These are phyloP conservation scores for Taenaris catops DNA, from an alignment of 2,888 invertebrate genomes.

Conservation along the genomic window DNA sequence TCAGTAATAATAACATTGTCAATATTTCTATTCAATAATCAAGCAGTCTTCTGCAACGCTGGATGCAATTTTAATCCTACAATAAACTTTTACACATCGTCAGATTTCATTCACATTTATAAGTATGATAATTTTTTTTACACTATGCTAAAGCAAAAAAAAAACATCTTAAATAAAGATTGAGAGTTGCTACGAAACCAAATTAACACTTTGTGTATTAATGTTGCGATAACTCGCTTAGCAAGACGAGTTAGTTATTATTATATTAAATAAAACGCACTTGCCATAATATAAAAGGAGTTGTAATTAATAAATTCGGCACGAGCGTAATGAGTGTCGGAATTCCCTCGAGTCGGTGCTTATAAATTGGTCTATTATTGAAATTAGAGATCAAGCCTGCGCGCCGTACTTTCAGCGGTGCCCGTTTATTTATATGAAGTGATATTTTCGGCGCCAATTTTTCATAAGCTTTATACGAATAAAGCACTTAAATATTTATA, in stretches of 20 bases:
- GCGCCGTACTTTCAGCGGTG: neutral
- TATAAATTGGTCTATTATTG: conserved; percentile 22
- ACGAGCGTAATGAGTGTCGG: conserved; percentile 1
- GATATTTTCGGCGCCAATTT: neutral
- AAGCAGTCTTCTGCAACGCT: no score
- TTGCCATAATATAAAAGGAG: conserved; percentile 2
- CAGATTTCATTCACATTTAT: neutral
- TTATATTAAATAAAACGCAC: conserved; percentile 1
- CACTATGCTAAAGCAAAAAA: neutral
- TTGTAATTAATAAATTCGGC: conserved; percentile 8
- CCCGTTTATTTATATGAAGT: conserved; percentile 1
- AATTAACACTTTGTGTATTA: no score
- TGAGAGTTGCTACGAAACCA: no score
- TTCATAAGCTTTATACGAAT: neutral
- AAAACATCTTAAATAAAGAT: no score
- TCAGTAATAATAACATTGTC: no score
- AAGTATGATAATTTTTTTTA: neutral
- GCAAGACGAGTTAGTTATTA: no score
- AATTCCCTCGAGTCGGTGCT: conserved; percentile 12
- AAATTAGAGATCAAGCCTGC: conserved; percentile 12
- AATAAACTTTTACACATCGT: no score
- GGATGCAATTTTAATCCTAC: no score
- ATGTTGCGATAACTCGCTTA: no score
- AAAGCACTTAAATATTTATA: no score
- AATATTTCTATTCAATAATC: no score